phyloP scores from a whole-genome alignment of 2,113 vertebrate genomes.

The Lamprologus lemairii region DNA sequence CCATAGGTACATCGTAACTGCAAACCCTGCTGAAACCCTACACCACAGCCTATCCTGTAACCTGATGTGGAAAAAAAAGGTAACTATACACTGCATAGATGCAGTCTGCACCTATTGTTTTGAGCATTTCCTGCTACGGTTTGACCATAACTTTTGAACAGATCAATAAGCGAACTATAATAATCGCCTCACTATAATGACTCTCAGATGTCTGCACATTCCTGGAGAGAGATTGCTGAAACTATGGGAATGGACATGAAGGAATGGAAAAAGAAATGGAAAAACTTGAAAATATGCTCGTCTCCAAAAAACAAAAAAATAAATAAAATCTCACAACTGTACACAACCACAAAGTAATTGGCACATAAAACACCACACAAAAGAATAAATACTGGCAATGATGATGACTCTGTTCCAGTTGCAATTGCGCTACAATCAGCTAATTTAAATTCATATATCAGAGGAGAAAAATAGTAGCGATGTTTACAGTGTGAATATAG shows the following conservation, averaged over 20 bases:
- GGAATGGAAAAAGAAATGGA: not conserved
- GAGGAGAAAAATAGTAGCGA: not conserved
- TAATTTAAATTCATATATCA: not conserved
- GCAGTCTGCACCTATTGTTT: not conserved
- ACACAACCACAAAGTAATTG: not conserved
- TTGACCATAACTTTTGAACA: not conserved
- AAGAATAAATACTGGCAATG: not conserved
- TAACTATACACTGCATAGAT: not conserved
- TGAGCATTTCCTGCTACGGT: not conserved
- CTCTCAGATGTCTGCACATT: not conserved
- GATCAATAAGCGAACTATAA: not conserved
- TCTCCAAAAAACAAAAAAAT: not conserved
- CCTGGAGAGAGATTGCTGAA: not conserved
- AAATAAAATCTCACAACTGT: not conserved
- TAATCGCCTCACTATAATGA: not conserved
- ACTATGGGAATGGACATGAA: not conserved
- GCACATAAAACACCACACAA: not conserved
- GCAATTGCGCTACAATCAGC: not conserved
- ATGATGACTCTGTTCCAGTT: not conserved
- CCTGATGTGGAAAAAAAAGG: not conserved
- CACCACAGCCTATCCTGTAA: not conserved
- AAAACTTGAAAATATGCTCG: not conserved
- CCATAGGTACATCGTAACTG: not conserved
- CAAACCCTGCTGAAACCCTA: not conserved
- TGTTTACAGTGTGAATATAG: not conserved